Conservation (phyloP, 2,888 invertebrate genomes). For the Cheilosia pagana region DNA sequence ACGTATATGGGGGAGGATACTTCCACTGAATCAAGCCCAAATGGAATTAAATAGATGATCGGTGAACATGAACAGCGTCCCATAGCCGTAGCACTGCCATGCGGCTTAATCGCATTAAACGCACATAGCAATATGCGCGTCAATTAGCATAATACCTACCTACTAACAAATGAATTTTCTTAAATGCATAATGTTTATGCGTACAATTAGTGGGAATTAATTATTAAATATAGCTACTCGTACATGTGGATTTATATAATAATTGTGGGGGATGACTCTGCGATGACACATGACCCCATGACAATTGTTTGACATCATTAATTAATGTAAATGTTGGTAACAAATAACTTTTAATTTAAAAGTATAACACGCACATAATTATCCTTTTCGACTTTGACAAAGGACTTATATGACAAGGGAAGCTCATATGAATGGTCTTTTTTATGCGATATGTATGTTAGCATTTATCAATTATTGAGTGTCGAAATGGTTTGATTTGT, state of each 20-base stretch:
- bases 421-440: not conserved
- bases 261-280: not conserved
- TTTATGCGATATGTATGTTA: not conserved
- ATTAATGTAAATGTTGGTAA: conserved; percentile 3
- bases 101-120: conserved; percentile 63
- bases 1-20: not conserved
- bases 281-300: conserved; percentile 8
- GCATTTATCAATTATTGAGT: not conserved
- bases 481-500: not conserved
- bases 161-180: conserved; percentile 31
- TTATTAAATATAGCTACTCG: conserved; percentile 16
- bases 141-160: conserved; percentile 63
- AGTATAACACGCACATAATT: not conserved
- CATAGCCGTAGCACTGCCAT: conserved; percentile 2
- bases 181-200: conserved; percentile 54
- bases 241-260: conserved; percentile 10
- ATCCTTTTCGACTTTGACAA: conserved; percentile 5
- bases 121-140: conserved; percentile 49
- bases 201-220: conserved; percentile 58
- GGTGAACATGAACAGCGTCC: conserved; percentile 13
- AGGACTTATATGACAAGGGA: not conserved
- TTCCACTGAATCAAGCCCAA: conserved; percentile 9
- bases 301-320: conserved; percentile 35
- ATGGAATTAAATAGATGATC: conserved; percentile 29
- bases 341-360: conserved; percentile 19